Conservation (phyloP, 2,113 vertebrate species). For the Oryzias woworae region DNA sequence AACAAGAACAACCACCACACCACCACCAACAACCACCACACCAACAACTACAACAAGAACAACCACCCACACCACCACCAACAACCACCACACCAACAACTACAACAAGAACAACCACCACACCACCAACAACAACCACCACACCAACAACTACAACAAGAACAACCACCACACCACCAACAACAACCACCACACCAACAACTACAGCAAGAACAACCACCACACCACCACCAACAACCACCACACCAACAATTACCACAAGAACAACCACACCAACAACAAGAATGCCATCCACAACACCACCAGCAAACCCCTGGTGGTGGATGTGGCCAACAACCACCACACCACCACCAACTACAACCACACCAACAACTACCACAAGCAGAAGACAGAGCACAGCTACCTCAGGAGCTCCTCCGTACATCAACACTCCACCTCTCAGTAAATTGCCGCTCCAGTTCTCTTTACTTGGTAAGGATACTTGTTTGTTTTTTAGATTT, state of each 20-base stretch:
- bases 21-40: not conserved
- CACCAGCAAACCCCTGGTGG: not conserved
- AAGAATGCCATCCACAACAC: not conserved
- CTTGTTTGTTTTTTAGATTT: not conserved
- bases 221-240: not conserved
- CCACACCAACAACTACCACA: not conserved
- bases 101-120: not conserved
- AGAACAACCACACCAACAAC: not conserved
- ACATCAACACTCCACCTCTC: slow-evolving; percentile 17
- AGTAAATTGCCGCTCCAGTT: slow-evolving; percentile 71
- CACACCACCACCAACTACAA: not conserved
- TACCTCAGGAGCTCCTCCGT: not conserved
- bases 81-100: too few species aligned
- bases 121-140: not conserved
- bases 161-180: not conserved
- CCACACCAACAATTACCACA: not conserved
- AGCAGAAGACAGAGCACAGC: not conserved
- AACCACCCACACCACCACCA: not conserved
- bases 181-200: not conserved
- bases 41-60: not conserved
- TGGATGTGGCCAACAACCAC: not conserved
- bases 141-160: not conserved
- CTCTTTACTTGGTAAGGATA: slow-evolving; percentile 54
- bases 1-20: not conserved
- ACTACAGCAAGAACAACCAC: not conserved